Evolutionary conservation across 2,888 invertebrate genomes (phyloP), one percentile per base, ranked within the genome.

Genomic region (Erebia palarica): DNA sequence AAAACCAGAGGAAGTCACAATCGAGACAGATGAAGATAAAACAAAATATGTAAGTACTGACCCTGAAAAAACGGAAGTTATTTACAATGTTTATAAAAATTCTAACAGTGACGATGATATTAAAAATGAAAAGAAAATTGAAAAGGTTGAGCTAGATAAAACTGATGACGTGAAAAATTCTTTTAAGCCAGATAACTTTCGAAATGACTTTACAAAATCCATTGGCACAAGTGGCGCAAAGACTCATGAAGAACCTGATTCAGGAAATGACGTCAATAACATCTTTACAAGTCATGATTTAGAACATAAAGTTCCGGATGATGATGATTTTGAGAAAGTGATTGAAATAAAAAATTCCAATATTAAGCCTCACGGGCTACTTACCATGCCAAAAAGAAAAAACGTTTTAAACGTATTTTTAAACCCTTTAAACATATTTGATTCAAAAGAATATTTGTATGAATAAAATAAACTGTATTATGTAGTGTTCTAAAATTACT

Each of bases 381-480:
- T 75, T 42, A 55, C 21, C 21, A 42, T n/a, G 57, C 68, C 75
- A 9, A 77, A 67, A 53, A 76, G 75, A 68, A 74, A 69, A 14
- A 76, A 78, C 53, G 75, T 82, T 10, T 82, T 80, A 58, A 82
- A 83, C 73, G 78, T 77, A 66, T 68, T 80, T 65, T 73, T 80
- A 27, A 75, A 76, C 59, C 75, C 78, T 59, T 75, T 76, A 61
- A 74, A 74, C 73, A 68, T 13, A 16, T 18, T 72, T 61, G 73
- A 66, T 53, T 58, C 58, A 21, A 76, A 78, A 0, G 75, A 79
- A 61, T 78, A 74, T 75, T 72, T 83, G 7, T 83, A 82, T 55
- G 81, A 82, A 76, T 82, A 78, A 76, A 60, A 73, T 51, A 53
- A 9, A 53, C n/a, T n/a, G 36, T 36, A 36, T 0, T 53, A 53